Evolutionary conservation across 2,113 vertebrate species (phyloP).

Genomic region (Otus sunia): DNA sequence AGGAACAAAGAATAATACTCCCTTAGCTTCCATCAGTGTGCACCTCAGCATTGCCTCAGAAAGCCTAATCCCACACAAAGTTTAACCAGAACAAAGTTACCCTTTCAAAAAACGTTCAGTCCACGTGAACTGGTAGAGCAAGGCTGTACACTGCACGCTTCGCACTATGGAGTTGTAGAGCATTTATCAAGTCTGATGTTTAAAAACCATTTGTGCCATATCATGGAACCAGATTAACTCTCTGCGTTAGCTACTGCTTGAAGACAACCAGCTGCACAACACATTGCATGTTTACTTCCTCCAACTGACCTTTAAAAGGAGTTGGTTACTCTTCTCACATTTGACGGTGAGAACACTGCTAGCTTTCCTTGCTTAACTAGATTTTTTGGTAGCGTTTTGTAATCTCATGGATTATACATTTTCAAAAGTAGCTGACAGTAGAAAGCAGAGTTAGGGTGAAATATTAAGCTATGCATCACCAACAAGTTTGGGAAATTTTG

Average conservation of each 20-base stretch:
- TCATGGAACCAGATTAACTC: not conserved
- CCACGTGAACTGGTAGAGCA: not conserved
- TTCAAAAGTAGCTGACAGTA: not conserved
- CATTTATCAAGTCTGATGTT: not conserved
- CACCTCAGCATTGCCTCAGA: not conserved
- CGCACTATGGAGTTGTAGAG: not conserved
- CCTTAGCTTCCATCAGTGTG: not conserved
- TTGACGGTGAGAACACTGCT: not conserved
- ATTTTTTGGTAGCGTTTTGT: not conserved
- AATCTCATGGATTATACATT: not conserved
- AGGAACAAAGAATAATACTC: not conserved
- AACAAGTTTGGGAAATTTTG: not conserved
- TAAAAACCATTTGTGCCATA: not conserved
- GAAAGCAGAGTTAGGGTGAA: not conserved
- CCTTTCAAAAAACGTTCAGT: not conserved
- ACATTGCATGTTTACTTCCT: not conserved
- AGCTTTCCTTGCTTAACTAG: not conserved
- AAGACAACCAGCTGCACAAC: not conserved
- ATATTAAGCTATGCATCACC: not conserved
- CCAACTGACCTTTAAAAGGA: not conserved
- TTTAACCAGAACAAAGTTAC: not conserved
- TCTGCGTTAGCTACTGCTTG: not conserved
- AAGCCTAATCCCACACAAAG: not conserved
- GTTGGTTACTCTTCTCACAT: not conserved
- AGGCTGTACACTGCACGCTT: not conserved